Base-by-base conservation (phyloP, 1,140 invertebrate genomes). In the Leptoteleia sp. region DNA sequence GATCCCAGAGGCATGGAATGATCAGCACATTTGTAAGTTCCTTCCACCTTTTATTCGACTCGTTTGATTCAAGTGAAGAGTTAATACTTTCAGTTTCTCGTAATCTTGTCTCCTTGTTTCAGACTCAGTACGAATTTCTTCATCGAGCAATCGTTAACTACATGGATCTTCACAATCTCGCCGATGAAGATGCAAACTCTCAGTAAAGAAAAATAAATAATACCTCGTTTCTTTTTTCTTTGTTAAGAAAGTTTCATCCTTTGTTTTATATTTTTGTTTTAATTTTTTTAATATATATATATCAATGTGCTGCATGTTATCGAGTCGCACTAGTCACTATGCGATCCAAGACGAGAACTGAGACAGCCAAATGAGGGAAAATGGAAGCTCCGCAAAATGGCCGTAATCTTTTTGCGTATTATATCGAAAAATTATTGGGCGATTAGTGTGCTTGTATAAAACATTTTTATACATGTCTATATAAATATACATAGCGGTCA, bases 121-220 rank as follows among this genome's bases (percentile, higher is more conserved):
- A 50, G 77, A 29, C 95, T 84, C 95, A 97, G 89, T 97, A 96
- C 87, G 95, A 97, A 92, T 97, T 97, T 90, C 90, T 96, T 81
- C 94, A 97, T 91, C 94, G 95, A 89, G 95, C 95, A 85, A 94
- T 97, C 86, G 92, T 96, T 57, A 96, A 96, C 89, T 97, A 96
- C 87, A 93, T 95, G 72, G 95, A 97, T 87, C 91, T 96, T 76
- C 95, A 96, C 89, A 94, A 94, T 84, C 84, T 93, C 65, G 91
- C 90, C 45, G 89, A 91, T 48, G 91, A 89, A 13, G 88, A 91
- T 68, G 64, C 87, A 64, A 84, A 84, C 52, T 88, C 87, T 76
- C 88, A 89, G 86, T 88, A 19, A 65, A 72, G 42, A 50, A 37
- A 48, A 9, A 33, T 12, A 33, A 42, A 40, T 40, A 68, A 67